Evolutionary conservation across 2,113 vertebrate species (phyloP), one percentile per base, ranked within the genome.

Genomic region (Rana temporaria): DNA sequence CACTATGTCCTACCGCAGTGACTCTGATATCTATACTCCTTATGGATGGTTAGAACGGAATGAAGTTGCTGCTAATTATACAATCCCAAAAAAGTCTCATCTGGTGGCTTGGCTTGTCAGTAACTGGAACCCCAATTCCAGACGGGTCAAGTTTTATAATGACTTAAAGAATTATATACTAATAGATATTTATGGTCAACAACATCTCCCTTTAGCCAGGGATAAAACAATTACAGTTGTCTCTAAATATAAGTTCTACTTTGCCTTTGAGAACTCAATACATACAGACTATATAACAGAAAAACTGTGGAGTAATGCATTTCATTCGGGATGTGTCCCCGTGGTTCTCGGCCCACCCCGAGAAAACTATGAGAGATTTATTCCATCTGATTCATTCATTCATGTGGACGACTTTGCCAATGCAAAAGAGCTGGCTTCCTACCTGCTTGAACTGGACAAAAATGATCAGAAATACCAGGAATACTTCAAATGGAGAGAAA

Each of bases 211-310:
- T 0, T 84, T 93, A 17, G n/a, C 79, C 0, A 22, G 71, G 0
- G 48, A 20, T 0, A 2, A 38, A 1, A 15, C 57, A 7, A 15
- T 32, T 11, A 9, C 24, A 5, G 73, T 56, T 1, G 15, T 86
- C 12, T 84, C 85, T 22, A 88, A 81, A 0, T 92, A 92, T 24
- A 66, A 84, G 6, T 94, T 94, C 82, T 93, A 94, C 86, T 81
- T 94, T 52, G 88, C 92, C 6, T 92, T 94, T 60, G 92, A 94
- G 81, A 94, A 93, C 87, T 91, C 91, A 0, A 17, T 85, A 53
- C 78, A 87, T 12, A 87, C 20, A 7, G 92, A 93, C 72, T 94
- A 94, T 84, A 92, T 93, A 74, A 91, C 88, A 1, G 92, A 93
- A 86, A 94, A 94, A 79, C 84, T 94, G 16, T 94, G 92, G 92